A percentile compares a stretch with the other conserved stretches of the same genome.
phyloP scores from a whole-genome alignment of 2,113 vertebrate species.

The Micronycteris hirsuta region DNA sequence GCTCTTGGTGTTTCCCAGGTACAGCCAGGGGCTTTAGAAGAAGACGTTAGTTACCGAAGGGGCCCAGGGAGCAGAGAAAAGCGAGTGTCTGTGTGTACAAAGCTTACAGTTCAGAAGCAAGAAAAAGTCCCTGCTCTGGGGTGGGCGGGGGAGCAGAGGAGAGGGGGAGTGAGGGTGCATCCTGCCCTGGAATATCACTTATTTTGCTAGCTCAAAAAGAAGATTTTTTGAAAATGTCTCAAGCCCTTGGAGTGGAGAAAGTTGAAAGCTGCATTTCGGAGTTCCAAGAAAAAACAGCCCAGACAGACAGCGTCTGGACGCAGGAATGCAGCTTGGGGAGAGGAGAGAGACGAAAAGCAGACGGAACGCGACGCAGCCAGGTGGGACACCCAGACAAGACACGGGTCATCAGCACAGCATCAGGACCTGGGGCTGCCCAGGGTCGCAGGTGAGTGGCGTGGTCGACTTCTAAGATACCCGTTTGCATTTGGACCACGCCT shows the following conservation, averaged over 20 bases:
- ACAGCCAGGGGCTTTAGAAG: neutral
- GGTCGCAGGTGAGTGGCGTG: neutral
- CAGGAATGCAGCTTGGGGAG: neutral
- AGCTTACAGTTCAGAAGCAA: neutral
- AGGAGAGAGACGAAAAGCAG: neutral
- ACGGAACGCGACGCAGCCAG: accelerated
- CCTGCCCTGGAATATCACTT: neutral
- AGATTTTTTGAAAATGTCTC: neutral
- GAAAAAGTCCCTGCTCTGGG: neutral
- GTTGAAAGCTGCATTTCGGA: neutral
- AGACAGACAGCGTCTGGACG: neutral
- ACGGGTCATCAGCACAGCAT: accelerated
- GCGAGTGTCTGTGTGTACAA: neutral
- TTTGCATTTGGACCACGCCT: accelerated
- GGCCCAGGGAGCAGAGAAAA: neutral
- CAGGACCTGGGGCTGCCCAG: neutral
- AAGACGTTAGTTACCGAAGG: neutral
- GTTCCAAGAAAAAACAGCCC: neutral
- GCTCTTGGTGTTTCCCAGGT: neutral
- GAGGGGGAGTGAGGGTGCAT: accelerated
- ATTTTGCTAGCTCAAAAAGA: neutral
- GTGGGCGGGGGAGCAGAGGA: neutral
- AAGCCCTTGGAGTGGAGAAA: neutral
- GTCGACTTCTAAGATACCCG: neutral
- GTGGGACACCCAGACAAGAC: neutral